Conservation (phyloP, 2,113 vertebrate genomes). For the Oxyruncus cristatus region DNA sequence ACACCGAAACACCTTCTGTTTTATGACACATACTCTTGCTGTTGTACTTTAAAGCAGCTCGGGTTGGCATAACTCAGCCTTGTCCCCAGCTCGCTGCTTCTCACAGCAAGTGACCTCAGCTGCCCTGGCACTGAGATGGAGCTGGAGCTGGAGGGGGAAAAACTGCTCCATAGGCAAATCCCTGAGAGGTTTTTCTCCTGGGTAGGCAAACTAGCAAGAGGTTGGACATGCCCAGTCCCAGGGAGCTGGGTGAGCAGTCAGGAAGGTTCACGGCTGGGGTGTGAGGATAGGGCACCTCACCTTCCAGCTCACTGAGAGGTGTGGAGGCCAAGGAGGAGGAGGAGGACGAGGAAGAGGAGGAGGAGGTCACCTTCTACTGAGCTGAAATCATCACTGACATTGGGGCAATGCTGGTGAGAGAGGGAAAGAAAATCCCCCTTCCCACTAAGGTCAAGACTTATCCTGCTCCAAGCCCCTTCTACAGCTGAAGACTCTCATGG, state of each 20-base stretch:
- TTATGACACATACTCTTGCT: not conserved
- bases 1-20: not conserved
- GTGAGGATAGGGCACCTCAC: not conserved
- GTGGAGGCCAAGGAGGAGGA: not conserved
- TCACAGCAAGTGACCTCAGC: not conserved
- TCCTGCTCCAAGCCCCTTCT: not conserved
- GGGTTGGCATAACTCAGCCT: not conserved
- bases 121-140: not conserved
- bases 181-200: not conserved
- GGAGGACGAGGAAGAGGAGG: not conserved
- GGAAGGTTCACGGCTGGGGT: not conserved
- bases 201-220: not conserved
- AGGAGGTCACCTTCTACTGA: constrained; percentile 63
- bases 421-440: not conserved
- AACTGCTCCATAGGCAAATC: not conserved
- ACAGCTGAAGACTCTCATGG: not conserved
- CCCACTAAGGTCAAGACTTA: not conserved
- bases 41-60: not conserved
- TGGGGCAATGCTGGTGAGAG: not conserved
- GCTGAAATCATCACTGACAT: constrained; percentile 73
- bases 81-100: not conserved
- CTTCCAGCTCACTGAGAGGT: not conserved
- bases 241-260: not conserved
- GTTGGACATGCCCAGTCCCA: rapidly evolving
- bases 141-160: rapidly evolving